A percentile compares a stretch with the other conserved stretches of the same genome.
These are phyloP conservation scores for Xestia rhomboidea DNA, from an alignment of 2,888 invertebrate species.

Conservation along the genomic window DNA sequence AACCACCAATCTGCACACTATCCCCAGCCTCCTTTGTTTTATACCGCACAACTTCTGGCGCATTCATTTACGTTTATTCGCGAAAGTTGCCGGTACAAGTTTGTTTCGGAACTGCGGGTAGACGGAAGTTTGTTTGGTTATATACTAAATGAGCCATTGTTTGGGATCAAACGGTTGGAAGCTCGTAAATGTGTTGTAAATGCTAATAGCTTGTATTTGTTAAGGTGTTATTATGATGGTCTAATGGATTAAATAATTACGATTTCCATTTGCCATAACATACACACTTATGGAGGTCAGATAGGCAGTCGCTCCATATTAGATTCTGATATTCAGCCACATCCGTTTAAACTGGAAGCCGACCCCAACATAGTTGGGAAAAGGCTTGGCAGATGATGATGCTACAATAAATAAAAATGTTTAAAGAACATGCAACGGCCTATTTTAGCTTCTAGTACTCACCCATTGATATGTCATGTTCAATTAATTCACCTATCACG, in stretches of 20 bases:
- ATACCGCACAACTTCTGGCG: slow-evolving; percentile 43
- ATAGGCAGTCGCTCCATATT: too few species aligned
- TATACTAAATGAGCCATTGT: slow-evolving; percentile 58
- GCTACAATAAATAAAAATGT: too few species aligned
- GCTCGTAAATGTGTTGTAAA: slow-evolving; percentile 40
- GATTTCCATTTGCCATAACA: background rate
- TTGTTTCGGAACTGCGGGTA: slow-evolving; percentile 41
- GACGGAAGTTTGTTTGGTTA: slow-evolving; percentile 45
- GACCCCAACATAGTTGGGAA: too few species aligned
- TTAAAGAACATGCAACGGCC: too few species aligned
- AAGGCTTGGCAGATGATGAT: too few species aligned
- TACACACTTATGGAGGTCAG: too few species aligned
- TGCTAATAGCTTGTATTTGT: slow-evolving; percentile 32
- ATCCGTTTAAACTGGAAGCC: too few species aligned
- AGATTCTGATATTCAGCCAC: too few species aligned
- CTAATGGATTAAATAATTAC: background rate
- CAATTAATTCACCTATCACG: too few species aligned
- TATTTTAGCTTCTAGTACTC: too few species aligned
- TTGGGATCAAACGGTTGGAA: slow-evolving; percentile 57
- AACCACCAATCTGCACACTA: slow-evolving; percentile 18
- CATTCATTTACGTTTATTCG: slow-evolving; percentile 60
- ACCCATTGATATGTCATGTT: too few species aligned
- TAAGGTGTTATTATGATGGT: background rate
- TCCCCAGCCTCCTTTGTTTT: slow-evolving; percentile 29
- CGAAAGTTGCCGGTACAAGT: slow-evolving; percentile 49